phyloP scores from a whole-genome alignment of 2,113 vertebrate species.

The Aplodontia rufa region DNA sequence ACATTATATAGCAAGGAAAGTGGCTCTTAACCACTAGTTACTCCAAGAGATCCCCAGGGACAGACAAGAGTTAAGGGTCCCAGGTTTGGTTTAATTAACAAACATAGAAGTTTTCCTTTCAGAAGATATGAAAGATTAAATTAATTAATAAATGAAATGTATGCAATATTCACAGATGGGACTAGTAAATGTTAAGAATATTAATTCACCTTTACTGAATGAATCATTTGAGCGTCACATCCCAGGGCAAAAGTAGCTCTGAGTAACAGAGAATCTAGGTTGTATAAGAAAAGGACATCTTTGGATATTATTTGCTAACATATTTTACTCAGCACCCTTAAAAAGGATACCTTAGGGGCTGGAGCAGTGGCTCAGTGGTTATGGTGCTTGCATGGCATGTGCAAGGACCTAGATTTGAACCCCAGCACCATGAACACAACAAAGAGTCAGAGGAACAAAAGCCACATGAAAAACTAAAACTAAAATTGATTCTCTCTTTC shows the following conservation, averaged over 20 bases:
- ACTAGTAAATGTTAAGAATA: conserved; percentile 14
- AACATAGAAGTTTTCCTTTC: conserved; percentile 12
- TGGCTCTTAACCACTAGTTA: not conserved
- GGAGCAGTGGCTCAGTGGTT: no score
- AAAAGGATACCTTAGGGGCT: conserved; percentile 1
- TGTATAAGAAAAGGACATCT: not conserved
- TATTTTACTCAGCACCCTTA: not conserved
- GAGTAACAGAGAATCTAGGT: not conserved
- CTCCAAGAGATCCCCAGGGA: not conserved
- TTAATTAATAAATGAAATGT: not conserved
- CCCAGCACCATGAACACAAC: no score
- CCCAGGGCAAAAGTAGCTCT: not conserved
- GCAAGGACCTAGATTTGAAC: no score
- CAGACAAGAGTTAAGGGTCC: not conserved
- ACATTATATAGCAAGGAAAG: not conserved
- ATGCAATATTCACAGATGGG: not conserved
- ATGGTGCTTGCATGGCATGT: no score
- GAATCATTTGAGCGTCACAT: not conserved
- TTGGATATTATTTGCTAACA: not conserved
- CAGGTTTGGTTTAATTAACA: conserved; percentile 3
- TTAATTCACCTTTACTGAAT: not conserved
- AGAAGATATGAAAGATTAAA: not conserved
- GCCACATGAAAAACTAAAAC: no score
- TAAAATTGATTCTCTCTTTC: no score
- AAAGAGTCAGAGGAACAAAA: no score